phyloP scores from a whole-genome alignment of 2,888 invertebrate species.

The Ophioninae sp. region DNA sequence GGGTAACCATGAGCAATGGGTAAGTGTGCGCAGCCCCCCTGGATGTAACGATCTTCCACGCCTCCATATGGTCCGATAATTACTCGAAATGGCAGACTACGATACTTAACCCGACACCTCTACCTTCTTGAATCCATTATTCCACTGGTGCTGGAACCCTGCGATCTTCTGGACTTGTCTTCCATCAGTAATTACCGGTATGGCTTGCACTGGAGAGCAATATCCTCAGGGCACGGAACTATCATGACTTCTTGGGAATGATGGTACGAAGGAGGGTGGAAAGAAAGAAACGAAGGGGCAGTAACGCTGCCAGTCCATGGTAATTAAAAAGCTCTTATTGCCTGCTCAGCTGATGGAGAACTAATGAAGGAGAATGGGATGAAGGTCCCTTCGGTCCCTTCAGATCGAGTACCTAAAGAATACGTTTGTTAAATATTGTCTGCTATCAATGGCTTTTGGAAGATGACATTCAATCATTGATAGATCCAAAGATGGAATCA shows the following conservation, averaged over 20 bases:
- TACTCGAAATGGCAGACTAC: neutral
- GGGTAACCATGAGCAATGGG: too few relatives aligned
- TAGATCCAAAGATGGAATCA: neutral
- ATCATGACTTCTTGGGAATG: conserved; percentile 53
- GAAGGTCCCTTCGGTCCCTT: neutral
- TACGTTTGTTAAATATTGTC: conserved; percentile 3
- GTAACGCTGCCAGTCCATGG: conserved; percentile 62
- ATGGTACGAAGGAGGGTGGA: conserved; percentile 43
- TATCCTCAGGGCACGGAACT: conserved; percentile 70
- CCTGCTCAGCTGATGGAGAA: conserved; percentile 43
- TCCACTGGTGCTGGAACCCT: conserved; percentile 67
- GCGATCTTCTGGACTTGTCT: conserved; percentile 73
- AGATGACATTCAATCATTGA: neutral
- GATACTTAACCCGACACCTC: neutral
- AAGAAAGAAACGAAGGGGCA: conserved; percentile 45
- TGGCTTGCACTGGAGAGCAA: conserved; percentile 66
- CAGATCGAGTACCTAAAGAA: neutral
- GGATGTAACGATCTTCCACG: neutral
- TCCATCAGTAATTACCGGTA: conserved; percentile 72
- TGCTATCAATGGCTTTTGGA: neutral
- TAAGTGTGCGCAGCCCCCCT: neutral
- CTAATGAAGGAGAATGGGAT: neutral
- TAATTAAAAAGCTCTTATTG: conserved; percentile 67
- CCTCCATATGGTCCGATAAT: neutral
- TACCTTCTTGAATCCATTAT: conserved; percentile 4